Base-by-base conservation (phyloP, 2,888 invertebrate genomes). In the Orthosia incerta region DNA sequence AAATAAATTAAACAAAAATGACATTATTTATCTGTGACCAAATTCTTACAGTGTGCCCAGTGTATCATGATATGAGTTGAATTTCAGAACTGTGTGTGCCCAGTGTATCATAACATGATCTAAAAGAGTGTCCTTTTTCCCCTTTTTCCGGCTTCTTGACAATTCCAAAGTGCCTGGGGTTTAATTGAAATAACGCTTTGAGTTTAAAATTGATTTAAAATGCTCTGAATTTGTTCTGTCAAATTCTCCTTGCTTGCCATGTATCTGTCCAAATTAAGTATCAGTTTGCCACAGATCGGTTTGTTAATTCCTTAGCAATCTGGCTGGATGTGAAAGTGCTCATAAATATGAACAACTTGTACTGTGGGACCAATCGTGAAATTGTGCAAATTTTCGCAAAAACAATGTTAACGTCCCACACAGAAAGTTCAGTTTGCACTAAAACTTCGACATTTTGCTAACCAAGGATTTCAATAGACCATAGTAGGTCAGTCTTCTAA, bases 11-110 rank as follows among this genome's bases (percentile, higher is more conserved):
- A 46, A 48, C 12, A 31, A 7, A 31, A 18, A 56, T 39, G 4
- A 26, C 13, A 15, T 56, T 20, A 4, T 48, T 39, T 20, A 15
- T 26, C 18, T 62, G 16, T 18, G 4, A 11, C 16, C 13, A 18
- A 45, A 48, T 26, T 20, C 2, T 12, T 76, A 60, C 48, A 74
- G 20, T 39, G 48, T 39, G 39, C 18, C 46, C 57, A 18, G 31
- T 16, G 15, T 74, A 56, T 61, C 15, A n/a, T 56, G 26, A 3
- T 26, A 20, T 16, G 26, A 15, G 11, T 15, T 12, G 12, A 45
- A 50, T 18, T 18, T 31, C 5, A 48, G 16, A 46, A 66, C 15
- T 4, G 26, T 26, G n/a, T n/a, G n/a, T n/a, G n/a, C n/a, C n/a
- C n/a, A n/a, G n/a, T n/a, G n/a, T n/a, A n/a, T n/a, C n/a, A n/a